A percentile compares a stretch with the other conserved stretches of the same genome.
These are phyloP conservation scores for Corapipo altera DNA, from an alignment of 2,113 vertebrate species.

Conservation along the genomic window DNA sequence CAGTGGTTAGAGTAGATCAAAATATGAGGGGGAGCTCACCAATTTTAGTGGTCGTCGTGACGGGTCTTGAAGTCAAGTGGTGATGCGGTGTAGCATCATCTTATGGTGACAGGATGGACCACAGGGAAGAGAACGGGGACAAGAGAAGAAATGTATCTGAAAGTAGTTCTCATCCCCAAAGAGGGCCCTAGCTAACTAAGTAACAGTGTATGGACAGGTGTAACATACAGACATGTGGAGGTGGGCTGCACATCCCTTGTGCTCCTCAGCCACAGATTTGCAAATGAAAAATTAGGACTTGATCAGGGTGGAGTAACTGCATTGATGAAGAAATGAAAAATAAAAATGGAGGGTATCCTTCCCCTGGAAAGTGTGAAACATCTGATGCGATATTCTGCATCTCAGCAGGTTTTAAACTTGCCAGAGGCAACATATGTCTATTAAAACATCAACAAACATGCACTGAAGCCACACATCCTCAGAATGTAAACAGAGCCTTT, in stretches of 20 bases:
- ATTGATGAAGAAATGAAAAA: conserved; percentile 58
- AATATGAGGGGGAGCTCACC: conserved; percentile 67
- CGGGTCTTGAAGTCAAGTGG: conserved; percentile 73
- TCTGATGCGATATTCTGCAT: background rate
- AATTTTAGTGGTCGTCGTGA: conserved; percentile 73
- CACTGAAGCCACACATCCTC: conserved; percentile 34
- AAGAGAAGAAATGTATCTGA: conserved; percentile 75
- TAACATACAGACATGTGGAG: background rate
- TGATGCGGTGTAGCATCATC: conserved; percentile 77
- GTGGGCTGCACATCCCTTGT: conserved; percentile 1
- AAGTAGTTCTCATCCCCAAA: conserved; percentile 63
- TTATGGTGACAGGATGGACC: conserved; percentile 71
- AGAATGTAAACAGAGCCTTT: background rate
- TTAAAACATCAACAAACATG: conserved; percentile 22
- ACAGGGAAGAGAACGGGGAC: conserved; percentile 70
- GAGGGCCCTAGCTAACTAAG: conserved; percentile 43
- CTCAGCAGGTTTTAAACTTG: conserved; percentile 61
- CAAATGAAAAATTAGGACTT: conserved; percentile 41
- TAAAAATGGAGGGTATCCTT: conserved; percentile 19
- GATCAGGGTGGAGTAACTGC: conserved; percentile 29
- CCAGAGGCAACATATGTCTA: conserved; percentile 7
- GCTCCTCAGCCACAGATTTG: conserved; percentile 12
- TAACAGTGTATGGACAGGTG: conserved; percentile 25
- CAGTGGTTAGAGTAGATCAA: conserved; percentile 62
- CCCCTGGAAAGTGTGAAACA: conserved; percentile 54